Percentiles rank a stretch among this genome's conserved stretches.
These are phyloP conservation scores for Diacarnus erythraeanus DNA, from an alignment of 37 sponge, comb jelly and placozoan genomes.

Conservation along the genomic window DNA sequence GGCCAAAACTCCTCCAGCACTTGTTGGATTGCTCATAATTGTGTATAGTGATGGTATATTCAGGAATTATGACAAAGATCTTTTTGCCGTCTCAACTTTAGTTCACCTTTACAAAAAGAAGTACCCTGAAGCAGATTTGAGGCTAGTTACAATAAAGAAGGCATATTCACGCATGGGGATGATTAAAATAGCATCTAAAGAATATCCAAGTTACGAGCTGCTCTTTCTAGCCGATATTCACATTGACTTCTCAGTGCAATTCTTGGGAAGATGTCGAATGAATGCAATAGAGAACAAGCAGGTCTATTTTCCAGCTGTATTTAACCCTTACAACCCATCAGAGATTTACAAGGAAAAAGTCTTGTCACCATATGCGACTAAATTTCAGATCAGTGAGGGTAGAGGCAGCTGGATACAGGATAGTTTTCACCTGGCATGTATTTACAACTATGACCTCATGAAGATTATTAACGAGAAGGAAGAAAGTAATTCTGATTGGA, in stretches of 20 bases:
- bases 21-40: slow-evolving; percentile 40
- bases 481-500: slow-evolving; percentile 12
- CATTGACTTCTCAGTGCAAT: slow-evolving; percentile 50
- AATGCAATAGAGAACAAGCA: slow-evolving; percentile 25
- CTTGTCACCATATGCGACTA: slow-evolving; percentile 26
- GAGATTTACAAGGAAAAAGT: slow-evolving; percentile 42
- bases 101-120: slow-evolving; percentile 57
- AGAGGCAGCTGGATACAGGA: slow-evolving; percentile 50
- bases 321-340: slow-evolving; percentile 45
- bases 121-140: slow-evolving; percentile 49
- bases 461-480: slow-evolving; percentile 4
- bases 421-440: slow-evolving; percentile 28
- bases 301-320: slow-evolving; percentile 50
- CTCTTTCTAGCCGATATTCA: slow-evolving; percentile 58
- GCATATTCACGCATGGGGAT: slow-evolving; percentile 13
- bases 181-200: slow-evolving; percentile 40
- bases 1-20: slow-evolving; percentile 28
- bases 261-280: slow-evolving; percentile 52
- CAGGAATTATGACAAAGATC: slow-evolving; percentile 17
- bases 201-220: slow-evolving; percentile 35
- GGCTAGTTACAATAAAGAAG: slow-evolving; percentile 13
- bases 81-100: slow-evolving; percentile 27
- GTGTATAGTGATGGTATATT: slow-evolving; percentile 26
- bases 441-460: slow-evolving; percentile 48
- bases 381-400: slow-evolving; percentile 28